These are phyloP conservation scores for Porites rus DNA, from an alignment of 92 coral and sea anemone species.

Conservation along the genomic window DNA sequence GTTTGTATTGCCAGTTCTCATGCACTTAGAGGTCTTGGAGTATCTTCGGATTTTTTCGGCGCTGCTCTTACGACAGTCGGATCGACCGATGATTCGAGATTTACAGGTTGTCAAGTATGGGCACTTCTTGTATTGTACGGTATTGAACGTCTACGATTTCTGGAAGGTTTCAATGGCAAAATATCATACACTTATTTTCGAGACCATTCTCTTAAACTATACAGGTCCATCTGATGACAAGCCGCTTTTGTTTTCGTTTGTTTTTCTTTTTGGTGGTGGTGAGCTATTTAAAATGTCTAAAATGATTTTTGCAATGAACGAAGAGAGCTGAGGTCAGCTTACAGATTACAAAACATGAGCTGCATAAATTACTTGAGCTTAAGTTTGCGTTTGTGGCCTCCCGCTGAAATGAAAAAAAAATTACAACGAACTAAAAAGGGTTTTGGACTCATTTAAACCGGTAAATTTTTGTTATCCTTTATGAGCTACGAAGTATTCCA, in stretches of 20 bases:
- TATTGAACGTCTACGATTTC: background rate
- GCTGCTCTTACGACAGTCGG: too few species aligned
- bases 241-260: background rate
- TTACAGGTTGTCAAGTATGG: too few species aligned
- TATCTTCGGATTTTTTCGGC: too few species aligned
- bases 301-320: too few species aligned
- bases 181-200: background rate
- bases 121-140: too few species aligned
- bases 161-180: background rate
- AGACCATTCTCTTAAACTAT: background rate
- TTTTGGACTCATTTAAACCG: background rate
- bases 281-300: too few species aligned
- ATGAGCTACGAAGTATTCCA: background rate
- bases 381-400: background rate
- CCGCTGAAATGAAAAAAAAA: background rate
- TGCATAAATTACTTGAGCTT: background rate
- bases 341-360: background rate
- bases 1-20: too few species aligned
- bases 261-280: background rate
- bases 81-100: too few species aligned
- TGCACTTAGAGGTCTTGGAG: too few species aligned
- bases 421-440: background rate
- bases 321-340: too few species aligned
- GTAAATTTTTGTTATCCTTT: too few species aligned
- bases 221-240: background rate